phyloP scores from a whole-genome alignment of 2,113 vertebrate genomes.

The Morone chrysops region DNA sequence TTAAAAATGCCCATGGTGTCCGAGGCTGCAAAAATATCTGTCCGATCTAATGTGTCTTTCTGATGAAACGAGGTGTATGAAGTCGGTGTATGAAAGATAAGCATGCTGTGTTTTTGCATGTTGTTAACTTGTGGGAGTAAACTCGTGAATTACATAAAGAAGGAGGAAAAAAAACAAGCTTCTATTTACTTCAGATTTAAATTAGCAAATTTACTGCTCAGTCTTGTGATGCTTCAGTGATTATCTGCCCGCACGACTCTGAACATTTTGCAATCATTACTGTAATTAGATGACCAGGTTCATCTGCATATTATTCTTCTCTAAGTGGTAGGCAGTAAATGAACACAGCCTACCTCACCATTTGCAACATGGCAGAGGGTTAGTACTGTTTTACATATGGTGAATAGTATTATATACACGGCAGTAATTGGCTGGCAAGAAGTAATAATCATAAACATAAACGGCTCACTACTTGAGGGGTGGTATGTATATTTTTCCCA shows the following conservation, averaged over 20 bases:
- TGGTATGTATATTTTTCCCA: constrained; percentile 16
- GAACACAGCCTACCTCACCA: not conserved
- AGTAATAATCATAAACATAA: constrained; percentile 28
- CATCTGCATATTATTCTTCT: constrained; percentile 61
- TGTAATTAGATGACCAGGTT: constrained; percentile 66
- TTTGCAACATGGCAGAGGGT: not conserved
- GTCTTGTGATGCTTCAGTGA: constrained; percentile 60
- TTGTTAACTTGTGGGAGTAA: constrained; percentile 18
- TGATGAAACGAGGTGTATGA: constrained; percentile 20
- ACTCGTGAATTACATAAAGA: not conserved
- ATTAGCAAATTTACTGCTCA: constrained; percentile 65
- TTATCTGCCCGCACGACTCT: constrained; percentile 47
- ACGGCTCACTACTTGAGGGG: not conserved
- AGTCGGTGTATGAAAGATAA: constrained; percentile 28
- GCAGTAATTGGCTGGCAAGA: constrained; percentile 8
- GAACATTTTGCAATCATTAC: constrained; percentile 64
- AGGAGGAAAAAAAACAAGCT: not conserved
- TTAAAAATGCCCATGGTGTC: constrained; percentile 34
- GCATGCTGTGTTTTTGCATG: constrained; percentile 31
- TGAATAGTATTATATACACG: not conserved
- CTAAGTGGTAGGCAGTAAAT: constrained; percentile 24
- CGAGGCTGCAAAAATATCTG: constrained; percentile 12
- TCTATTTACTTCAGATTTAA: constrained; percentile 36
- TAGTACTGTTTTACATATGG: constrained; percentile 3
- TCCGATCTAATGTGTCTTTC: constrained; percentile 41